These are phyloP conservation scores for Lepus townsendii DNA, from an alignment of 2,797 vertebrate genomes.

Conservation along the genomic window DNA sequence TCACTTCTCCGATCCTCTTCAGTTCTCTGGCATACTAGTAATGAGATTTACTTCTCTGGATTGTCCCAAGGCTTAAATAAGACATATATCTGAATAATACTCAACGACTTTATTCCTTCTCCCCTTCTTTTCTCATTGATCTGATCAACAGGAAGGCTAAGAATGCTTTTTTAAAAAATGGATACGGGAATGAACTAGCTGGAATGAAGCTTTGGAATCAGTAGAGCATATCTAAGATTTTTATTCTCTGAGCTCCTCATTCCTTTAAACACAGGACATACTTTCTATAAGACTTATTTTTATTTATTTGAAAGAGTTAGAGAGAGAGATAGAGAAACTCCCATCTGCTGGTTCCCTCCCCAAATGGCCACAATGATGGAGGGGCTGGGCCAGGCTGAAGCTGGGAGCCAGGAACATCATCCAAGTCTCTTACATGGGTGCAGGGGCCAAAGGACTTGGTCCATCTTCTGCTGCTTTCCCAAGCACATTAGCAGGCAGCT, in stretches of 20 bases:
- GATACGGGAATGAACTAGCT: neutral
- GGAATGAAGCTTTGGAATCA: constrained; percentile 29
- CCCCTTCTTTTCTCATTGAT: constrained; percentile 46
- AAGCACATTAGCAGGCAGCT: no score
- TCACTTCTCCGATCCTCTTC: constrained; percentile 29
- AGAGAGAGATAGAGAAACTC: no score
- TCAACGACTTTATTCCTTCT: neutral
- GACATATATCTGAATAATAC: neutral
- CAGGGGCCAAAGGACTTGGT: no score
- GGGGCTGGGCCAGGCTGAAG: no score
- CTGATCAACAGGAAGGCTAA: neutral
- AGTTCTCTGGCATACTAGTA: neutral
- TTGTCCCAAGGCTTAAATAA: neutral
- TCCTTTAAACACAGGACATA: neutral
- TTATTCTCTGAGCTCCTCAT: neutral
- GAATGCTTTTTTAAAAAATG: neutral
- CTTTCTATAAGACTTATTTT: no score
- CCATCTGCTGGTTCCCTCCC: no score
- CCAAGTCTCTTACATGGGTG: no score
- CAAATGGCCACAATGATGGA: no score
- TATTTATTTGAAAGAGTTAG: no score
- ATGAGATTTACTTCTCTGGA: constrained; percentile 50
- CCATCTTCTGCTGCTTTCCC: no score
- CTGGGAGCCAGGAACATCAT: no score
- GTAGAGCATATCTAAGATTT: neutral